Percentiles rank a stretch among this genome's conserved stretches.
These are phyloP conservation scores for Orius insidiosus DNA, from an alignment of 1,140 invertebrate genomes.

Conservation along the genomic window DNA sequence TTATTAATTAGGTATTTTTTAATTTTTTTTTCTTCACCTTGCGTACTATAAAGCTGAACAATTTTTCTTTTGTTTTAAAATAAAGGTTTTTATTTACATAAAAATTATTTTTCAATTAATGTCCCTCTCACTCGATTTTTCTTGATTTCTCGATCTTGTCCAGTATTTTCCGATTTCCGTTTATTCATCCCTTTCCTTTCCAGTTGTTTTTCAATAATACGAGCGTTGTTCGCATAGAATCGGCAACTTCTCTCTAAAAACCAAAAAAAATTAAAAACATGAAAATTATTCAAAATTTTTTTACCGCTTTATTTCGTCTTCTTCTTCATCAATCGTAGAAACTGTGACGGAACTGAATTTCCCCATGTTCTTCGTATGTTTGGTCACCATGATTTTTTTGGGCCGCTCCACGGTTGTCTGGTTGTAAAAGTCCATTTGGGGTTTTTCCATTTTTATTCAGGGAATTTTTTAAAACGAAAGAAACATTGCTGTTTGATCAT, in stretches of 20 bases:
- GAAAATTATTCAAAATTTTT: too few relatives aligned
- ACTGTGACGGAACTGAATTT: slow-evolving; percentile 99
- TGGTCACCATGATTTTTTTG: slow-evolving; percentile 88
- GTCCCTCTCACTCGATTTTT: slow-evolving; percentile 43
- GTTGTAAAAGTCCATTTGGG: slow-evolving; percentile 62
- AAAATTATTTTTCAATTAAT: slow-evolving; percentile 33
- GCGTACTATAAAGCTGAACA: too few relatives aligned
- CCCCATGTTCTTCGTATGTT: slow-evolving; percentile 98
- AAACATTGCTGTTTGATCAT: slow-evolving; percentile 56
- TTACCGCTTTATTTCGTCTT: slow-evolving; percentile 85
- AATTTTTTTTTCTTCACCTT: too few relatives aligned
- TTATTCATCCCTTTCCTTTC: slow-evolving; percentile 91
- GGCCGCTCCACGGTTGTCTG: slow-evolving; percentile 58
- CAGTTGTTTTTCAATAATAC: slow-evolving; percentile 96
- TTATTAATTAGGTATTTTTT: too few relatives aligned
- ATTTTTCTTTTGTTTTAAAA: too few relatives aligned
- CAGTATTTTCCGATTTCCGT: slow-evolving; percentile 40
- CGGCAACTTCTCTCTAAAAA: slow-evolving; percentile 75
- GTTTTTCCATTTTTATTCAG: slow-evolving; percentile 46
- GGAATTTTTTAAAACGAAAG: slow-evolving; percentile 70
- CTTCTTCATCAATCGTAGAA: slow-evolving; percentile 88
- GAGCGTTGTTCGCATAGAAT: slow-evolving; percentile 97
- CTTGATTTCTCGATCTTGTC: slow-evolving; percentile 37
- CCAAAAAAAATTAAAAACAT: slow-evolving; percentile 11
- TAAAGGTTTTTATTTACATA: too few relatives aligned